Percentiles rank a stretch among this genome's conserved stretches.
These are phyloP conservation scores for Xestia xanthographa DNA, from an alignment of 2,888 invertebrate species.

Conservation along the genomic window DNA sequence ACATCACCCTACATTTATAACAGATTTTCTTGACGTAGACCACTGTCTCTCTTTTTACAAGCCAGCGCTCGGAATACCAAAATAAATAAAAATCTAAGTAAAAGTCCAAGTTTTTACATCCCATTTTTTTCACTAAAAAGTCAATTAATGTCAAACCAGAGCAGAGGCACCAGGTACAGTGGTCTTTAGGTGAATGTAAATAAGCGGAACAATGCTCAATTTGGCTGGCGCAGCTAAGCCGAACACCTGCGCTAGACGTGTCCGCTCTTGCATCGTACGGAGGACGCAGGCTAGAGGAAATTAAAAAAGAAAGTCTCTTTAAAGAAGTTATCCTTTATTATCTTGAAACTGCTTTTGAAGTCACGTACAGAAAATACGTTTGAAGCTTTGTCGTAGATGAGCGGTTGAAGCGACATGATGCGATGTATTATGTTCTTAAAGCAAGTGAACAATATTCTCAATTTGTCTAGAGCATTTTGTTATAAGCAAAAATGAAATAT, in stretches of 20 bases:
- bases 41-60: not conserved
- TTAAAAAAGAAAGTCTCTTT: conserved; percentile 73
- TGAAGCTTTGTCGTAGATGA: conserved; percentile 28
- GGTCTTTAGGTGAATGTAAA: conserved; percentile 63
- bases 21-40: conserved; percentile 3
- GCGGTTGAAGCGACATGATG: not conserved
- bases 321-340: conserved; percentile 71
- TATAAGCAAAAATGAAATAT: not conserved
- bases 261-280: conserved; percentile 69
- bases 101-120: conserved; percentile 8
- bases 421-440: conserved; percentile 7
- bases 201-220: conserved; percentile 76
- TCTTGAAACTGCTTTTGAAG: conserved; percentile 67
- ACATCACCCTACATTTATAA: conserved; percentile 15
- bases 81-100: conserved; percentile 13
- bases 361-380: conserved; percentile 70
- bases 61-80: conserved; percentile 14
- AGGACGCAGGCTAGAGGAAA: conserved; percentile 71
- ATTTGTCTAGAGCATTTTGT: not conserved
- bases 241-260: conserved; percentile 79
- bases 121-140: conserved; percentile 35
- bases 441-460: not conserved
- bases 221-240: conserved; percentile 75
- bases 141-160: conserved; percentile 52
- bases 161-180: conserved; percentile 62